A percentile compares a stretch with the other conserved stretches of the same genome.
Conservation (phyloP, 2,888 invertebrate species). For the Isoperla grammatica region DNA sequence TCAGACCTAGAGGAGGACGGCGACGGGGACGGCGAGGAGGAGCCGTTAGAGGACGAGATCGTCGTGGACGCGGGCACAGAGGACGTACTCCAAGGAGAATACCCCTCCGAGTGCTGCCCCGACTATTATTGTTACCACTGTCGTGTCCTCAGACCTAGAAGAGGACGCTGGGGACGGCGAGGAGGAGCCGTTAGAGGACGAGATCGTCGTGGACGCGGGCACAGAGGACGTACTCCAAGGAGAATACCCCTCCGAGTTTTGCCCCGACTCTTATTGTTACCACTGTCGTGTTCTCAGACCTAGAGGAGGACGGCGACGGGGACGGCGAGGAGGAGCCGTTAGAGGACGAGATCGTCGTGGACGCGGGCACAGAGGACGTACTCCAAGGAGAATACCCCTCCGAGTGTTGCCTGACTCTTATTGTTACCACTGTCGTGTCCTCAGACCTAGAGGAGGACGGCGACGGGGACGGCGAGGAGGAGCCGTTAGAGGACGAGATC, state of each 20-base stretch:
- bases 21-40: slow-evolving; percentile 61
- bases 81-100: slow-evolving; percentile 65
- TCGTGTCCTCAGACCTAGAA: no score
- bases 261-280: no score
- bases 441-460: slow-evolving; percentile 50
- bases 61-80: slow-evolving; percentile 75
- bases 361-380: slow-evolving; percentile 73
- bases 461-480: slow-evolving; percentile 61
- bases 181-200: slow-evolving; percentile 54
- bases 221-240: slow-evolving; percentile 68
- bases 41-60: slow-evolving; percentile 52
- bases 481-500: slow-evolving; percentile 52
- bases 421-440: no score
- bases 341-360: slow-evolving; percentile 59
- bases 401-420: slow-evolving; percentile 94
- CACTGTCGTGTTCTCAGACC: no score
- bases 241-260: slow-evolving; percentile 89
- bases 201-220: slow-evolving; percentile 68
- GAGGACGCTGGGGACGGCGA: slow-evolving; percentile 55
- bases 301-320: slow-evolving; percentile 51
- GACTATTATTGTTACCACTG: no score
- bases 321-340: slow-evolving; percentile 60
- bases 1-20: slow-evolving; percentile 50
- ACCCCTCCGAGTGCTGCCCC: slow-evolving; percentile 91
- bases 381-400: slow-evolving; percentile 75